Conservation (phyloP, 37 sponge, comb jelly and placozoan genomes). For the Corticium candelabrum region DNA sequence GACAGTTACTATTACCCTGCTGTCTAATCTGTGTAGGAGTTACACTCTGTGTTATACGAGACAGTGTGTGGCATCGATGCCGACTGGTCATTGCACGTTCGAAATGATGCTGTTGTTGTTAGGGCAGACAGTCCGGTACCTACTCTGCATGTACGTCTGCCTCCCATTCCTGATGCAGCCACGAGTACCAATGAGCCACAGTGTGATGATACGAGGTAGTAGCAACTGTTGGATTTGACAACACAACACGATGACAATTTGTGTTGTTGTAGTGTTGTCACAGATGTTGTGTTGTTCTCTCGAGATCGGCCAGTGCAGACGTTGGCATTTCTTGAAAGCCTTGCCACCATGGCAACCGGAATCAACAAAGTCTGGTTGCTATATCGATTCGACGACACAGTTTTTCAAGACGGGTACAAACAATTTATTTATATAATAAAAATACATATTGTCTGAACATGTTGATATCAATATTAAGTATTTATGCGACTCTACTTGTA, state of each 20-base stretch:
- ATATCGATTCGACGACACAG: not conserved
- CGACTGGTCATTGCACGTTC: not conserved
- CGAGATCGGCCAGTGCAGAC: constrained; percentile 18
- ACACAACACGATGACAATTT: not conserved
- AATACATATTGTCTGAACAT: too few relatives aligned
- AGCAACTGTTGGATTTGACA: not conserved
- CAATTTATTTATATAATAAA: not conserved
- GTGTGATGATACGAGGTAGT: not conserved
- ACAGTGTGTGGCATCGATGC: not conserved
- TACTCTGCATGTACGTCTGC: not conserved
- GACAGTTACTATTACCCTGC: too few relatives aligned
- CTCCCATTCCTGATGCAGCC: not conserved
- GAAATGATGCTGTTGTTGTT: not conserved
- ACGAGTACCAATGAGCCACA: not conserved
- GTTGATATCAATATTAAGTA: too few relatives aligned
- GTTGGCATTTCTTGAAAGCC: constrained; percentile 11
- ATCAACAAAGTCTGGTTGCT: constrained; percentile 10
- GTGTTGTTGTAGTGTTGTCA: not conserved
- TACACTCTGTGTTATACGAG: too few relatives aligned
- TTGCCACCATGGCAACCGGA: not conserved
- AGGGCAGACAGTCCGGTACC: not conserved
- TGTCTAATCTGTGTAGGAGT: too few relatives aligned
- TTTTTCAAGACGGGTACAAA: constrained; percentile 1
- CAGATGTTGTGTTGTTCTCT: constrained; percentile 11
- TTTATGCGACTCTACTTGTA: too few relatives aligned